Conservation (phyloP, 2,888 invertebrate genomes). For the Pherbina coryleti region DNA sequence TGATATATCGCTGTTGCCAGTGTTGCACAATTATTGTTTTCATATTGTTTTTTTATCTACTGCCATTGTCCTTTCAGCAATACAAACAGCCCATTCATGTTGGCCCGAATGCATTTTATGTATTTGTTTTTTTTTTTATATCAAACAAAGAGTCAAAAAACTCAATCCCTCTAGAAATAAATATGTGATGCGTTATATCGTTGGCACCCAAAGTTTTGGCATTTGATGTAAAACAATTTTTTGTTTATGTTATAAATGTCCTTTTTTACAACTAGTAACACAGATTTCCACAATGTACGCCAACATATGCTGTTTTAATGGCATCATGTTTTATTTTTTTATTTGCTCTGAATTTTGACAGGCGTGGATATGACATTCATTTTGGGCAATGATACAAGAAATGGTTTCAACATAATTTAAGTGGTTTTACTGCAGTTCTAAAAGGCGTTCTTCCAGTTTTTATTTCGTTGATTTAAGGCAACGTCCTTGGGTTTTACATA, state of each 20-base stretch:
- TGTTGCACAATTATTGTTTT: slow-evolving; percentile 33
- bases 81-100: neutral
- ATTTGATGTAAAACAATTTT: neutral
- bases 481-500: no score
- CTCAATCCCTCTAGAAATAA: no score
- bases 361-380: neutral
- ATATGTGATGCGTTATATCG: neutral
- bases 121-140: neutral
- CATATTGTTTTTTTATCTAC: neutral
- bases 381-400: neutral
- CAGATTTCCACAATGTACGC: slow-evolving; percentile 8
- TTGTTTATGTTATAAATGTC: slow-evolving; percentile 2
- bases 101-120: slow-evolving; percentile 23
- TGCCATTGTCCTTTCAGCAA: neutral
- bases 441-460: no score
- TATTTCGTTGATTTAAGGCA: no score
- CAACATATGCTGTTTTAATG: slow-evolving; percentile 3
- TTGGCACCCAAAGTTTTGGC: neutral
- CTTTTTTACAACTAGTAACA: slow-evolving; percentile 22
- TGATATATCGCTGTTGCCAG: slow-evolving; percentile 9
- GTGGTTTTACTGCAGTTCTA: neutral
- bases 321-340: neutral
- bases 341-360: neutral
- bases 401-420: slow-evolving; percentile 2
- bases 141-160: neutral